Evolutionary conservation across 1,140 invertebrate species (phyloP).

Genomic region (Teleogryllus occipitalis): DNA sequence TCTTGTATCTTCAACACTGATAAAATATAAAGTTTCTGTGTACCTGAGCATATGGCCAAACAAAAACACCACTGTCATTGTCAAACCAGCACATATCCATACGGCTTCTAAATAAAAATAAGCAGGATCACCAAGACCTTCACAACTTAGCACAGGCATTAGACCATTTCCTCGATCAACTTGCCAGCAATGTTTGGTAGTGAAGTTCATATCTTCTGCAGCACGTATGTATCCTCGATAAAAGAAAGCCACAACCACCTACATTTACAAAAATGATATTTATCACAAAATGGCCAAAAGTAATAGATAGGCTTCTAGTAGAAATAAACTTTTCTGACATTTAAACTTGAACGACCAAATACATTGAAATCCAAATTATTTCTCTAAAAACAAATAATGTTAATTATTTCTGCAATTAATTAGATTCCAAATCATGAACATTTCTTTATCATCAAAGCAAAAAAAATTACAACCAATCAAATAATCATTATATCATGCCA

Average conservation of each 20-base stretch:
- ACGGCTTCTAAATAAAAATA: conserved; percentile 66
- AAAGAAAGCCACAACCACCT: not conserved
- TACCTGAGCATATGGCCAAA: conserved; percentile 49
- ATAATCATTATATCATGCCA: too few relatives aligned
- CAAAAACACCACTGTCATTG: conserved; percentile 52
- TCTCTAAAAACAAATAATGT: not conserved
- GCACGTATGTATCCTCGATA: conserved; percentile 18
- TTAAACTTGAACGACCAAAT: not conserved
- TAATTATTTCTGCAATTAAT: not conserved
- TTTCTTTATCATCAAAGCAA: too few relatives aligned
- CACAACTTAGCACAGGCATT: conserved; percentile 61
- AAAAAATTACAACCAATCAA: too few relatives aligned
- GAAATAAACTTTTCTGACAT: not conserved
- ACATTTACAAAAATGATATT: not conserved
- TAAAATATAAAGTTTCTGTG: not conserved
- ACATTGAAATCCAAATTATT: not conserved
- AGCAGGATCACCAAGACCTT: conserved; percentile 63
- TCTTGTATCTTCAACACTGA: not conserved
- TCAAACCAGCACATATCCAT: conserved; percentile 56
- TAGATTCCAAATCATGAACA: too few relatives aligned
- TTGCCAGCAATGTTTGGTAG: conserved; percentile 46
- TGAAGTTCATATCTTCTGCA: conserved; percentile 27
- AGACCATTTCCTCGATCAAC: conserved; percentile 55
- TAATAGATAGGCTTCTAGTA: not conserved
- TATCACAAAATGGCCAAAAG: not conserved